Base-by-base conservation (phyloP, 2,113 vertebrate species). In the Megaceryle torquata region DNA sequence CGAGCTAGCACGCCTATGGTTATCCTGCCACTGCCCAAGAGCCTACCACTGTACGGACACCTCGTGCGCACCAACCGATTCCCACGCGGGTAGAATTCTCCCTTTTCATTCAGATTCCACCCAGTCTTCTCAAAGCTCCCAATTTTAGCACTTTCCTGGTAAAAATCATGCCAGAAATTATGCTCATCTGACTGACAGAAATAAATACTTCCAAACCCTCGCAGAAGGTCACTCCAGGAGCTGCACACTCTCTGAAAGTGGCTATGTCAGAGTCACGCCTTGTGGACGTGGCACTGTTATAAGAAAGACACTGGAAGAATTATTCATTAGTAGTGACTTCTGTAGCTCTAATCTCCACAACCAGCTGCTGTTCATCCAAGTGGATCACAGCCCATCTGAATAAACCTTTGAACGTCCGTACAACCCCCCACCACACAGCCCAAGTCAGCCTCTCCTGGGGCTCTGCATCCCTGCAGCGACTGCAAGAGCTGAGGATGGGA, bases 291-390 rank as follows among this genome's bases (percentile, higher is more conserved):
- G 67, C 88, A 44, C 79, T 37, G 5, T 69, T 92, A 13, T 6
- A 39, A 41, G 75, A 44, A 31, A 94, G 79, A 74, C 85, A 75
- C 51, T 41, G 82, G 46, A 26, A 69, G 72, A 93, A 91, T 92
- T 89, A 91, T 82, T 92, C 86, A 75, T 93, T 65, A 86, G 79
- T 13, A 60, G 72, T 19, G 88, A 91, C 65, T 97, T 72, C 60
- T 67, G 75, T 8, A 75, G 63, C 93, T 91, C 68, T 91, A 43
- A 51, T 86, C 94, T 94, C 93, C 57, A 57, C 9, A 68, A 60
- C 18, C 88, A 88, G 86, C 92, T 93, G 92, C 89, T 2, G 1
- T 10, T 63, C 70, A 51, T 24, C 75, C 89, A 33, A 57, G 68
- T 20, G 76, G 71, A 84, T 74, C 89, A 63, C 69, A 91, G 67